phyloP scores from a whole-genome alignment of 2,888 invertebrate species.

The Tuberolachnus salignus region DNA sequence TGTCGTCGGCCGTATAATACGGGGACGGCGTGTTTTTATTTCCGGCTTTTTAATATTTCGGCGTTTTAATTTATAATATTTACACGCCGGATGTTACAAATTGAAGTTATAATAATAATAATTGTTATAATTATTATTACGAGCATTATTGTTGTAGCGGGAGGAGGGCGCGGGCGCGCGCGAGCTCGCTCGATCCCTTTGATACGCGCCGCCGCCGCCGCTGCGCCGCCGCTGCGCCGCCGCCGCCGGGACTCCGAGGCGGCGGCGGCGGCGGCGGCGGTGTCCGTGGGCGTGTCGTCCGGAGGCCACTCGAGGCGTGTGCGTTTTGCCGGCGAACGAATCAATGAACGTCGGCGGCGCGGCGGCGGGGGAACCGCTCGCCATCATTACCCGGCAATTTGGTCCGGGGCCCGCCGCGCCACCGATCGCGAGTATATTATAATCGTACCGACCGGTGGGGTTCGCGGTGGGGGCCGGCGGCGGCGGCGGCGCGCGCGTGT shows the following conservation, averaged over 20 bases:
- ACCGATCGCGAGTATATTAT: background rate
- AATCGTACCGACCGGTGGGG: background rate
- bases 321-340: conserved; percentile 33
- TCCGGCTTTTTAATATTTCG: background rate
- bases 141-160: background rate
- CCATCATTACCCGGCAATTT: conserved; percentile 57
- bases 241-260: no score
- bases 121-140: conserved; percentile 16
- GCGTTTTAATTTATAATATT: no score
- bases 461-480: background rate
- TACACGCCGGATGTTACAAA: conserved; percentile 36
- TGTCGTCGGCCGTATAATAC: no score
- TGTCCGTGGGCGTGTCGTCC: conserved; percentile 30
- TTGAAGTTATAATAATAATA: conserved; percentile 54
- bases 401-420: background rate
- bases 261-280: background rate
- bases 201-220: no score
- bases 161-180: background rate
- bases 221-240: background rate
- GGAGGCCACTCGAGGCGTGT: conserved; percentile 48
- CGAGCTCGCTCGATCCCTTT: no score
- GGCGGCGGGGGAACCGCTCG: conserved; percentile 37
- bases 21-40: no score
- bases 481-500: conserved; percentile 14
- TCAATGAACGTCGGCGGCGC: conserved; percentile 28